Percentiles rank a stretch among this genome's conserved stretches.
Evolutionary conservation across 1,140 invertebrate genomes (phyloP).

Genomic region (Hyles vespertilio): DNA sequence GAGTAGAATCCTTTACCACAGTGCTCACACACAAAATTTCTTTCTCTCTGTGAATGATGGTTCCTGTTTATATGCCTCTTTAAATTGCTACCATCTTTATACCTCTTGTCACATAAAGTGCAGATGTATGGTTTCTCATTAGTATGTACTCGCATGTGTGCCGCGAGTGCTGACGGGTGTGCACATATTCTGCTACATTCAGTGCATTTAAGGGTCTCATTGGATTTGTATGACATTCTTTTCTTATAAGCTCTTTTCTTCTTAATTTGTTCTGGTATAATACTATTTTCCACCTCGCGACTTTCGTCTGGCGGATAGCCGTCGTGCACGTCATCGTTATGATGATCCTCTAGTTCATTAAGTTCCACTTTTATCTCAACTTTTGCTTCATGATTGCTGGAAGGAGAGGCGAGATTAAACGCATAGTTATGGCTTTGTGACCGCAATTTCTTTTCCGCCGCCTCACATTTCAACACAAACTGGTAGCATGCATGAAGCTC

Average conservation of each 20-base stretch:
- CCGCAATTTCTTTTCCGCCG: slow-evolving; percentile 45
- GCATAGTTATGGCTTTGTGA: slow-evolving; percentile 10
- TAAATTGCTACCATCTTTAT: slow-evolving; percentile 65
- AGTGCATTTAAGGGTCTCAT: slow-evolving; percentile 75
- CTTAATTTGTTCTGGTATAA: neutral
- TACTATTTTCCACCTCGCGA: neutral
- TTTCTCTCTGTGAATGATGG: slow-evolving; percentile 29
- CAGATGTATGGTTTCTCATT: slow-evolving; percentile 49
- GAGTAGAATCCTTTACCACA: slow-evolving; percentile 77
- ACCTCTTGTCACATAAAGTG: slow-evolving; percentile 57
- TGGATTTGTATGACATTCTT: slow-evolving; percentile 13
- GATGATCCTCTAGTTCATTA: slow-evolving; percentile 17
- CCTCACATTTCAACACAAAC: slow-evolving; percentile 55
- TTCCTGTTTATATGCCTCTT: slow-evolving; percentile 55
- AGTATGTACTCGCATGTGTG: slow-evolving; percentile 59
- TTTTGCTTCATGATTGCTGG: slow-evolving; percentile 22
- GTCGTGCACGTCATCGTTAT: slow-evolving; percentile 8
- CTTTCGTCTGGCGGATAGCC: too few species aligned
- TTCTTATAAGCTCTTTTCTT: slow-evolving; percentile 15
- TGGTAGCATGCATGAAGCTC: slow-evolving; percentile 39
- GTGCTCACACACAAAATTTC: slow-evolving; percentile 71
- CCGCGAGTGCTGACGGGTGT: slow-evolving; percentile 34
- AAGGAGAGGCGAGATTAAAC: neutral
- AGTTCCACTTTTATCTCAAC: slow-evolving; percentile 23
- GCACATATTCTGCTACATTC: slow-evolving; percentile 78